These are phyloP conservation scores for Rhynchopsitta pachyrhyncha DNA, from an alignment of 2,113 vertebrate genomes.

Conservation along the genomic window DNA sequence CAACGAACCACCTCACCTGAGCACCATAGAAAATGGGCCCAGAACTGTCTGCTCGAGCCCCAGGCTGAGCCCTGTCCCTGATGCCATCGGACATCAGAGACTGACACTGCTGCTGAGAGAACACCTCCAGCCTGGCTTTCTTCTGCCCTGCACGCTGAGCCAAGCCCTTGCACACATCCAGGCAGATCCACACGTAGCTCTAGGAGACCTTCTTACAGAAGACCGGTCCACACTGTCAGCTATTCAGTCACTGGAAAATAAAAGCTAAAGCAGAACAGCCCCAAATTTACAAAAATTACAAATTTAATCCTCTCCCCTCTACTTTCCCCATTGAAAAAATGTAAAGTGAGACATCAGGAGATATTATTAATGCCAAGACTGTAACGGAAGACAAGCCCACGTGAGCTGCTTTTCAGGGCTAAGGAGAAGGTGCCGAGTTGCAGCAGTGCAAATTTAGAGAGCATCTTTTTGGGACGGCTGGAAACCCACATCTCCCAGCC, in stretches of 20 bases:
- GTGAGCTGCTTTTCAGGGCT: not conserved
- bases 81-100: not conserved
- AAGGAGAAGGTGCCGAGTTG: not conserved
- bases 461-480: not conserved
- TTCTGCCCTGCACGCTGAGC: not conserved
- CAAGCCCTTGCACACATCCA: rapidly evolving
- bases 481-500: not conserved
- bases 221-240: not conserved
- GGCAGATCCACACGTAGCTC: not conserved
- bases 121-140: not conserved
- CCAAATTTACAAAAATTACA: not conserved
- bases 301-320: not conserved
- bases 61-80: not conserved
- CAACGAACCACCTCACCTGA: not conserved
- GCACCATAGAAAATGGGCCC: not conserved
- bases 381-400: not conserved
- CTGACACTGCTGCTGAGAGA: not conserved
- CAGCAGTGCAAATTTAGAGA: not conserved
- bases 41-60: rapidly evolving
- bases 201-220: not conserved
- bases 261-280: not conserved
- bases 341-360: not conserved
- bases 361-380: not conserved
- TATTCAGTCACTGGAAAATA: not conserved
- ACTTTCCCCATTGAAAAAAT: not conserved